These are phyloP conservation scores for Allophyes oxyacanthae DNA, from an alignment of 2,888 invertebrate species.

Conservation along the genomic window DNA sequence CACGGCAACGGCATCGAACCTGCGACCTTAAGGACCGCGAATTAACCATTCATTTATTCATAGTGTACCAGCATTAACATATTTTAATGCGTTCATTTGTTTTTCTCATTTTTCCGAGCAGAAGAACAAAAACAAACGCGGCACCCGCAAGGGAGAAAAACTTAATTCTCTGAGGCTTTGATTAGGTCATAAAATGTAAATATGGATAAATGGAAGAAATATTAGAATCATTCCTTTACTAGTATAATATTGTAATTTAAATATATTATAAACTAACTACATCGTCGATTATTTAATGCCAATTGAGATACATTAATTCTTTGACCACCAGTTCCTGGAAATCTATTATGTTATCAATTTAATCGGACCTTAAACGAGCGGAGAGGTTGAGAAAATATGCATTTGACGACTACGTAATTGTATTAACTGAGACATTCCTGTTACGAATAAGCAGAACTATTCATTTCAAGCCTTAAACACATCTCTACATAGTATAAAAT, in stretches of 20 bases:
- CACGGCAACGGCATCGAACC: conserved; percentile 53
- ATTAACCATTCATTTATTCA: conserved; percentile 70
- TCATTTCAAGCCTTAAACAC: too few species aligned
- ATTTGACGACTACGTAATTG: too few species aligned
- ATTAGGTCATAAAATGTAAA: conserved; percentile 15
- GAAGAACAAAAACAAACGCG: conserved; percentile 25
- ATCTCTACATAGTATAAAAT: too few species aligned
- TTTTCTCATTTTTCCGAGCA: conserved; percentile 36
- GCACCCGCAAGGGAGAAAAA: conserved; percentile 12
- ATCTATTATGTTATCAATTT: too few species aligned
- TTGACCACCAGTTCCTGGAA: too few species aligned
- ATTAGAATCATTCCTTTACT: neutral
- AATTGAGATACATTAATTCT: too few species aligned
- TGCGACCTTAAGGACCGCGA: conserved; percentile 57
- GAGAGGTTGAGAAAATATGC: too few species aligned
- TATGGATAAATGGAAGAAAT: conserved; percentile 7
- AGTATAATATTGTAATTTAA: neutral
- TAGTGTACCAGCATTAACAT: conserved; percentile 63
- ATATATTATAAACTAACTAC: neutral
- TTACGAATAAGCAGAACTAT: too few species aligned
- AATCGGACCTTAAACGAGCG: too few species aligned
- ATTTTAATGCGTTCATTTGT: conserved; percentile 63
- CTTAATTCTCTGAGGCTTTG: conserved; percentile 7
- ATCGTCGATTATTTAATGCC: too few species aligned
- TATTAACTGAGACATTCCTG: too few species aligned